A percentile compares a stretch with the other conserved stretches of the same genome.
phyloP scores from a whole-genome alignment of 2,888 invertebrate genomes.

The Parapristionchus giblindavisi region DNA sequence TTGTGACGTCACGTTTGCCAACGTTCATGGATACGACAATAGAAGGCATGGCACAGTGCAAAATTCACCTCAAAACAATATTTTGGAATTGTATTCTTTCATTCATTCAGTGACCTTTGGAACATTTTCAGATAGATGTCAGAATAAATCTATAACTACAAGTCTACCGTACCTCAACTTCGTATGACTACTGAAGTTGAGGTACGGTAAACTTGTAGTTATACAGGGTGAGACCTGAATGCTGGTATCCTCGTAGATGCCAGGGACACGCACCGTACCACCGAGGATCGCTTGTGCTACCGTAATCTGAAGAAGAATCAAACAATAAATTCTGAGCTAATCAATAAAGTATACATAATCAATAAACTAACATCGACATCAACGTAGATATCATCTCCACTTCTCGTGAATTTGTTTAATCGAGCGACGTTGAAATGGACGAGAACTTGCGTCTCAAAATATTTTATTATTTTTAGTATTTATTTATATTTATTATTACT shows the following conservation, averaged over 20 bases:
- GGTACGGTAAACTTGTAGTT: no score
- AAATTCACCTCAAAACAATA: no score
- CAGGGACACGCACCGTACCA: constrained; percentile 77
- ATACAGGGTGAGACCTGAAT: constrained; percentile 89
- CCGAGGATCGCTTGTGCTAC: constrained; percentile 88
- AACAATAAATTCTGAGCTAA: background rate
- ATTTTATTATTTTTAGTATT: background rate
- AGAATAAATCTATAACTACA: no score
- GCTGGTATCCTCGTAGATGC: constrained; percentile 92
- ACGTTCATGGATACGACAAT: no score
- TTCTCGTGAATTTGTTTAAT: constrained; percentile 83
- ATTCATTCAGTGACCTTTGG: no score
- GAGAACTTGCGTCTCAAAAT: constrained; percentile 56
- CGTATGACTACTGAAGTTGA: constrained; percentile 92
- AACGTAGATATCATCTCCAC: constrained; percentile 95
- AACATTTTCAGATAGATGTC: no score
- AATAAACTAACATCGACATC: constrained; percentile 76
- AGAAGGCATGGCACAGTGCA: no score
- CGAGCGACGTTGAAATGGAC: constrained; percentile 63
- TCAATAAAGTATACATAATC: background rate
- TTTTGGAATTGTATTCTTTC: no score
- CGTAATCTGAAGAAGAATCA: constrained; percentile 72
- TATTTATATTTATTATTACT: no score
- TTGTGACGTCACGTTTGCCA: no score
- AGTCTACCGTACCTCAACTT: constrained; percentile 76